phyloP scores from a whole-genome alignment of 2,797 vertebrate genomes.

The Galagoides demidoff region DNA sequence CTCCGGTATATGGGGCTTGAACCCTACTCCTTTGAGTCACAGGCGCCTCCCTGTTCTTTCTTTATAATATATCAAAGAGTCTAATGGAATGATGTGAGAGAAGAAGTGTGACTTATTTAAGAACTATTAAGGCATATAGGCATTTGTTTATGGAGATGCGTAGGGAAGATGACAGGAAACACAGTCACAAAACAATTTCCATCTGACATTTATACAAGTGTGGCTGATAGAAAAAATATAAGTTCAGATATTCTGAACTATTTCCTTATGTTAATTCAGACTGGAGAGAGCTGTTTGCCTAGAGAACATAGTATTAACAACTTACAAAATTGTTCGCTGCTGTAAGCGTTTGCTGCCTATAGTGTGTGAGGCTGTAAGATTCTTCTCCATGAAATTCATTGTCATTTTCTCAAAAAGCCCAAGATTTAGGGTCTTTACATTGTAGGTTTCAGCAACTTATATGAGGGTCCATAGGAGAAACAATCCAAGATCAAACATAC shows the following conservation, averaged over 20 bases:
- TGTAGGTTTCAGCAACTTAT: neutral
- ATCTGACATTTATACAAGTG: neutral
- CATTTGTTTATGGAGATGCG: neutral
- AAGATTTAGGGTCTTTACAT: neutral
- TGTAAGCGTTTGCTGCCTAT: neutral
- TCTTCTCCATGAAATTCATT: neutral
- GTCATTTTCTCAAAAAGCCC: neutral
- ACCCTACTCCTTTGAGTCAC: too few species aligned
- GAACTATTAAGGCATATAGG: neutral
- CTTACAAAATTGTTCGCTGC: neutral
- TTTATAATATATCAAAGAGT: neutral
- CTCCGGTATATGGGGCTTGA: too few species aligned
- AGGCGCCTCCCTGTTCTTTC: neutral
- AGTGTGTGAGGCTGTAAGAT: neutral
- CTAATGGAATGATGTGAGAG: neutral
- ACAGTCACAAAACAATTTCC: conserved; percentile 1
- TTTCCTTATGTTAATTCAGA: neutral
- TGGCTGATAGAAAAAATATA: neutral
- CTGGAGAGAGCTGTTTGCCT: neutral
- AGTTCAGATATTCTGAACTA: neutral
- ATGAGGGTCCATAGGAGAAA: neutral
- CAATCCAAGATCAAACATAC: neutral
- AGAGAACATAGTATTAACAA: neutral
- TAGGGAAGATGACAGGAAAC: neutral
- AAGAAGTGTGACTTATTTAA: neutral